A percentile compares a stretch with the other conserved stretches of the same genome.
phyloP scores from a whole-genome alignment of 2,113 vertebrate genomes.

The Formicarius rufipectus region DNA sequence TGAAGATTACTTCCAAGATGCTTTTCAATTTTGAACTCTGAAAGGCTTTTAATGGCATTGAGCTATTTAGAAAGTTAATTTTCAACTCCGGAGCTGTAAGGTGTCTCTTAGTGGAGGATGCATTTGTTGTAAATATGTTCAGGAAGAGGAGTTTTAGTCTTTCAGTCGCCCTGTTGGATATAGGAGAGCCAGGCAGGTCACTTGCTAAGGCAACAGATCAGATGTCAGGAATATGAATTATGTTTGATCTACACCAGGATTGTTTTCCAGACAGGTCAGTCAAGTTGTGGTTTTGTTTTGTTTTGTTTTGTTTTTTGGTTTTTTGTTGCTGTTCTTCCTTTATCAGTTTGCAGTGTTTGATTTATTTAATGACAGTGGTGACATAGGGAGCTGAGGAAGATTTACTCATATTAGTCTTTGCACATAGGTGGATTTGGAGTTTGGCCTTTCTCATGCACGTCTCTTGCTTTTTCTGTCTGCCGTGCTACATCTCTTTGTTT shows the following conservation, averaged over 20 bases:
- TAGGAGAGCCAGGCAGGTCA: background rate
- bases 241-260: background rate
- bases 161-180: background rate
- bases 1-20: background rate
- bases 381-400: background rate
- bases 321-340: background rate
- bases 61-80: background rate
- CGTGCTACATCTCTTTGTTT: background rate
- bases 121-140: background rate
- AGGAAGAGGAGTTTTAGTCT: background rate
- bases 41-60: background rate
- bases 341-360: background rate
- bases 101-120: background rate
- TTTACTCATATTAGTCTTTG: background rate
- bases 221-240: background rate
- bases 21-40: background rate
- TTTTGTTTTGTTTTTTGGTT: background rate
- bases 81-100: background rate
- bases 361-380: background rate
- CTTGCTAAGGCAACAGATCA: background rate
- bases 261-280: background rate
- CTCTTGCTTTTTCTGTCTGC: background rate
- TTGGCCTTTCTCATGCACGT: background rate
- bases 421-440: background rate
- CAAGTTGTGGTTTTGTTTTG: too few relatives aligned